Evolutionary conservation across 2,888 invertebrate genomes (phyloP).

Genomic region (Cantharis rufa): DNA sequence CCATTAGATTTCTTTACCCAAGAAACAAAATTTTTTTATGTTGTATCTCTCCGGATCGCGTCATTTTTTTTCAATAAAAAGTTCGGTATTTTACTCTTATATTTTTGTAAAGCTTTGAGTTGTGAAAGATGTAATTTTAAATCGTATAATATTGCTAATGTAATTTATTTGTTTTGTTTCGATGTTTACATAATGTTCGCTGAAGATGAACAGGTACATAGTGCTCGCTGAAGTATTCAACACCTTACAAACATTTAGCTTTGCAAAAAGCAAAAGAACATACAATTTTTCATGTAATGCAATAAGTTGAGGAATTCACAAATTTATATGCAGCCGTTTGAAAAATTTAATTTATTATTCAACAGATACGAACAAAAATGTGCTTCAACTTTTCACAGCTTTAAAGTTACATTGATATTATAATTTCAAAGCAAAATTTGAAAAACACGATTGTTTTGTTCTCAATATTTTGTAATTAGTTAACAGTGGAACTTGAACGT

Average conservation of each 20-base stretch:
- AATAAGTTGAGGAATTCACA: background rate
- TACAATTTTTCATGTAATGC: background rate
- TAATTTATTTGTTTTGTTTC: background rate
- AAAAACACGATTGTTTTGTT: background rate
- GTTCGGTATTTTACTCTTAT: no score
- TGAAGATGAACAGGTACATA: background rate
- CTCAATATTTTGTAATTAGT: background rate
- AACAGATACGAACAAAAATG: conserved; percentile 4
- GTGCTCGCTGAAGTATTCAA: background rate
- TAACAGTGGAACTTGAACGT: background rate
- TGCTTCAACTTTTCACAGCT: conserved; percentile 5
- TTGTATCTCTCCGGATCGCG: background rate
- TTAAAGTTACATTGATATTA: conserved; percentile 10
- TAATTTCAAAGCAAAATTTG: conserved; percentile 1
- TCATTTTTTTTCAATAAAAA: background rate
- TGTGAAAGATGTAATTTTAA: background rate
- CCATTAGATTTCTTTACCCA: background rate
- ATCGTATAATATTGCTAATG: background rate
- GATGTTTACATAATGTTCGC: background rate
- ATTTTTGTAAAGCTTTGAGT: no score
- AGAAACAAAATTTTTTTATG: background rate
- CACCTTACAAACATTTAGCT: background rate
- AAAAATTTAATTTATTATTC: conserved; percentile 22
- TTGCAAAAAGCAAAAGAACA: background rate
- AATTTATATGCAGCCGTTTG: conserved; percentile 19